Base-by-base conservation (phyloP, 2,888 invertebrate species). In the Callinectes sapidus region DNA sequence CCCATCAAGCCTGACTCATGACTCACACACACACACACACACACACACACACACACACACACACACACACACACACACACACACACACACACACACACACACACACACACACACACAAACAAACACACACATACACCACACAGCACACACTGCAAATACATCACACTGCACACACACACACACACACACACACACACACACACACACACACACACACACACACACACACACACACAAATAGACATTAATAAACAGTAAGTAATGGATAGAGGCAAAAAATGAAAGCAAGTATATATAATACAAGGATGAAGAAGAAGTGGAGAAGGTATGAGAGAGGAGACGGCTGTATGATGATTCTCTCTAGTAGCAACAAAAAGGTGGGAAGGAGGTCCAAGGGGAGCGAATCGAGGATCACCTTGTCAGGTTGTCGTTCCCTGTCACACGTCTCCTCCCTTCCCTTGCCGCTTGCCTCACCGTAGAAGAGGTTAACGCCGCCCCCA, bases 341-440 rank as follows among this genome's bases (percentile, higher is more conserved):
- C 28, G 23, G 28, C 81, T 81, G 81, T 81, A 81, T 35, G 32
- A n/a, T n/a, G n/a, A 16, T 81, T 32, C 18, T 35, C 81, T 81
- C 81, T 8, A 32, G 16, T 5, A 35, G 14, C 81, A 35, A 35
- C 81, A 81, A 81, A 81, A 81, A 81, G 18, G 81, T 81, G 81
- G 81, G 81, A 81, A 16, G 81, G 3, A 81, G 81, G 81, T 35
- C 81, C 16, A 81, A 18, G 81, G 35, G 81, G 35, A 35, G 32
- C 81, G 81, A 81, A 81, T 35, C 35, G 81, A 81, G 81, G 81
- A 81, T 81, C 81, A 81, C 81, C 81, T 81, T 81, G 81, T 81
- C 81, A 2, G 14, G 81, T 81, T 81, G 81, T 81, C 81, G 81
- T 81, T 35, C 81, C 35, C 81, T 81, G 81, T 81, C 81, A 81